Evolutionary conservation across 2,113 vertebrate species (phyloP), one percentile per base, ranked within the genome.

Genomic region (Rhagologus leucostigma): DNA sequence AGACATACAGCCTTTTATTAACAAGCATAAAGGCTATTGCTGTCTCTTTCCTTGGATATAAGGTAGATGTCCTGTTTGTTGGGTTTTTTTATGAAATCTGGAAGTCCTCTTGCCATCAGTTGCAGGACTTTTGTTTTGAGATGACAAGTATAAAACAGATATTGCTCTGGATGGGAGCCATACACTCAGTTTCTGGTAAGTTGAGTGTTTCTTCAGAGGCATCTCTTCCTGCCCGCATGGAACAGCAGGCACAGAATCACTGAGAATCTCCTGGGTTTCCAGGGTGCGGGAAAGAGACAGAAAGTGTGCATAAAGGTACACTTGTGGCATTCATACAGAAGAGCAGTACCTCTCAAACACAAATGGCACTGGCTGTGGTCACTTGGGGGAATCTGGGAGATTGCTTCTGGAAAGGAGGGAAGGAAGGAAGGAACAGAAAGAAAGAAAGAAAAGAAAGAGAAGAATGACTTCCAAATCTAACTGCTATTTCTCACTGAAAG

Each of bases 81-180:
- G 10, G 9, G 13, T 4, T 30, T 47, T 55, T 52, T 63, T 55
- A 50, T 59, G 35, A 59, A 35, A 23, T 60, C 11, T 64, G 14
- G 0, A 2, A 76, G 21, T 71, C 15, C 4, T 62, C 50, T 73
- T 92, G 70, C 35, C 41, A 11, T 84, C 26, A 21, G 67, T 75
- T 82, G 8, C 37, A 65, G 42, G 37, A 57, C 20, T 62, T 75
- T 16, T n/a, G 24, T 52, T 87, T 64, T 42, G 22, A 75, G 49
- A 47, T 32, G 37, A 20, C 19, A 53, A 11, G 1, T 37, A 8
- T 57, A 67, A 62, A 8, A 30, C 30, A 42, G 57, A 10, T 41
- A 37, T 1, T 64, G 3, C 26, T 73, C 55, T 64, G 59, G 7
- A 42, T 56, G 0, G 0, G 33, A 80, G 41, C n/a, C 41, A n/a